Conservation (phyloP, 2,113 vertebrate species). For the Neomonachus schauinslandi region DNA sequence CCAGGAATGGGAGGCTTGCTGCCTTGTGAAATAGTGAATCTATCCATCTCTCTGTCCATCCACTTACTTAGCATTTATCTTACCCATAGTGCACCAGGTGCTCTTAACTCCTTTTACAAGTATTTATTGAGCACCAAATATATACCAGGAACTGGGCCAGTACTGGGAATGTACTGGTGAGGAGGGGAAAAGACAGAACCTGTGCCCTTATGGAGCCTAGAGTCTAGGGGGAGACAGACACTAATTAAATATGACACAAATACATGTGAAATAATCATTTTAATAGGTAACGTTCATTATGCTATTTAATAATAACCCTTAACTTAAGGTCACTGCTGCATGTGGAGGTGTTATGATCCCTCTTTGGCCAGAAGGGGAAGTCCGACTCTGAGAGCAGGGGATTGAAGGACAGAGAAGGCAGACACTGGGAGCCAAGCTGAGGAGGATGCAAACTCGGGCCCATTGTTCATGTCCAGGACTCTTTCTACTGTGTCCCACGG, state of each 20-base stretch:
- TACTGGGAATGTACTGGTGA: not conserved
- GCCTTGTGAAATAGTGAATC: not conserved
- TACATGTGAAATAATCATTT: not conserved
- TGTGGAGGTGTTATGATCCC: not conserved
- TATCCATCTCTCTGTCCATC: too few relatives aligned
- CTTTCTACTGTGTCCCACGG: too few relatives aligned
- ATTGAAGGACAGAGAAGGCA: not conserved
- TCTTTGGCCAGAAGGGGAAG: not conserved
- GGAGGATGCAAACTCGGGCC: not conserved
- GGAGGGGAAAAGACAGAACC: not conserved
- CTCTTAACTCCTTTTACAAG: not conserved
- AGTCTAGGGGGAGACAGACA: not conserved
- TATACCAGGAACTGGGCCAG: not conserved
- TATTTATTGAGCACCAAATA: not conserved
- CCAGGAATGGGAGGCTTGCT: not conserved
- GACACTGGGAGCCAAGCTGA: not conserved
- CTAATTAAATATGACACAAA: not conserved
- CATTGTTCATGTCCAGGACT: not conserved
- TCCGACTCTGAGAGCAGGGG: not conserved
- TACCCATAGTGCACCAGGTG: not conserved
- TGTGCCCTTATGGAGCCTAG: not conserved
- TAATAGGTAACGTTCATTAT: not conserved
- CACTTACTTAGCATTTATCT: not conserved
- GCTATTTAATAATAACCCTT: not conserved
- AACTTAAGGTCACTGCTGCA: fast-evolving